Percentiles rank a stretch among this genome's conserved stretches.
Conservation (phyloP, 2,888 invertebrate species). For the Rapana venosa region DNA sequence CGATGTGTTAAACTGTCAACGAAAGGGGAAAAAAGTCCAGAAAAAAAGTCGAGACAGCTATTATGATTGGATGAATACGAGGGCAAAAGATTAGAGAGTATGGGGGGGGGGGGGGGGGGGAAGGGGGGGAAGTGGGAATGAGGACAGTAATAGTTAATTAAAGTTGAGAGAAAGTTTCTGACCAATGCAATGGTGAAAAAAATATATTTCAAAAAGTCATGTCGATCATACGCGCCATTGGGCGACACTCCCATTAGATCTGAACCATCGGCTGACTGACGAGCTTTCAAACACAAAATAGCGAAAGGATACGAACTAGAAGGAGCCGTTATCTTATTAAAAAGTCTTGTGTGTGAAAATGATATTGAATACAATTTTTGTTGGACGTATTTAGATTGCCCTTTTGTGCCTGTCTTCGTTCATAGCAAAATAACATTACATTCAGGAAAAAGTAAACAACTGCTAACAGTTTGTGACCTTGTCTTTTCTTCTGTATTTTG, state of each 20-base stretch:
- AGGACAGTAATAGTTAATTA: background rate
- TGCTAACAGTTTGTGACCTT: too few relatives aligned
- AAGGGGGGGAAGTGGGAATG: background rate
- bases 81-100: background rate
- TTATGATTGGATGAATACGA: slow-evolving; percentile 16
- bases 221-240: background rate
- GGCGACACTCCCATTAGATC: background rate
- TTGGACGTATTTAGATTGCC: too few relatives aligned
- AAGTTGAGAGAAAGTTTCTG: background rate
- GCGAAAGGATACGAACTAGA: too few relatives aligned
- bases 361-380: too few relatives aligned
- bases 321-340: too few relatives aligned
- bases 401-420: too few relatives aligned
- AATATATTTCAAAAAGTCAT: background rate
- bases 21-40: background rate
- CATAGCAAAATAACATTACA: too few relatives aligned
- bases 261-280: slow-evolving; percentile 25
- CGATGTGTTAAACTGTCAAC: slow-evolving; percentile 35
- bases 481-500: too few relatives aligned
- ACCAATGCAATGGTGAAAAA: background rate
- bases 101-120: background rate
- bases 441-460: too few relatives aligned
- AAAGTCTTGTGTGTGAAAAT: too few relatives aligned
- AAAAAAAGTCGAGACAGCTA: background rate
- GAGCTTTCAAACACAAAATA: background rate